Conservation (phyloP, 2,888 invertebrate genomes). For the Agrilus mali region DNA sequence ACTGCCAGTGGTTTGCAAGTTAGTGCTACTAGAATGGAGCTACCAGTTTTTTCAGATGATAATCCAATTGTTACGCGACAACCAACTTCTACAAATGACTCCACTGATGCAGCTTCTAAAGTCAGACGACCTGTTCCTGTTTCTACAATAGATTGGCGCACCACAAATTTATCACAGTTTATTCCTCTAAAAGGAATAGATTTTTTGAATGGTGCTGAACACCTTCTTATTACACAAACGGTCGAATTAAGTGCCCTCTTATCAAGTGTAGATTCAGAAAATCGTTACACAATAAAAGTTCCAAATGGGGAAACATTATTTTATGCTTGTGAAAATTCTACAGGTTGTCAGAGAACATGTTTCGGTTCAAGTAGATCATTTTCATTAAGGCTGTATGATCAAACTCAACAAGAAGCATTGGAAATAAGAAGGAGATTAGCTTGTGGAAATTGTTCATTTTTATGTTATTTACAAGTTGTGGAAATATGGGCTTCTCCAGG, state of each 20-base stretch:
- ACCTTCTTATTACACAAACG: slow-evolving; percentile 64
- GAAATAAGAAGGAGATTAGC: slow-evolving; percentile 58
- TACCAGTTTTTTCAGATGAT: too few species aligned
- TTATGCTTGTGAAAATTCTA: slow-evolving; percentile 56
- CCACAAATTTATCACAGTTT: slow-evolving; percentile 43
- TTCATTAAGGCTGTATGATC: slow-evolving; percentile 68
- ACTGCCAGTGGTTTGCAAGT: too few species aligned
- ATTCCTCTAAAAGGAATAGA: slow-evolving; percentile 56
- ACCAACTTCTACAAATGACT: too few species aligned
- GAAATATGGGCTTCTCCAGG: slow-evolving; percentile 62
- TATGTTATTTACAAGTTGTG: slow-evolving; percentile 60
- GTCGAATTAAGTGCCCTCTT: slow-evolving; percentile 60
- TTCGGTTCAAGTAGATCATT: slow-evolving; percentile 66
- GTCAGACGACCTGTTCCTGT: slow-evolving; percentile 44
- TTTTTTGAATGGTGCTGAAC: slow-evolving; percentile 55
- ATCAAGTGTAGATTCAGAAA: slow-evolving; percentile 51
- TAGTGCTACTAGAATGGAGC: too few species aligned
- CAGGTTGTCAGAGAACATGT: slow-evolving; percentile 47
- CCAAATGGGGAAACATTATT: slow-evolving; percentile 65
- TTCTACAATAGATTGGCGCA: slow-evolving; percentile 46
- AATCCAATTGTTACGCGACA: too few species aligned
- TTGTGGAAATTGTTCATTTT: slow-evolving; percentile 54
- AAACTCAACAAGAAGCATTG: slow-evolving; percentile 71
- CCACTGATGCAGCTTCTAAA: too few species aligned
- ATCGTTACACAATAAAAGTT: slow-evolving; percentile 58